Percentiles rank a stretch among this genome's conserved stretches.
Evolutionary conservation across 1,140 invertebrate species (phyloP).

Genomic region (Marisa cornuarietis): DNA sequence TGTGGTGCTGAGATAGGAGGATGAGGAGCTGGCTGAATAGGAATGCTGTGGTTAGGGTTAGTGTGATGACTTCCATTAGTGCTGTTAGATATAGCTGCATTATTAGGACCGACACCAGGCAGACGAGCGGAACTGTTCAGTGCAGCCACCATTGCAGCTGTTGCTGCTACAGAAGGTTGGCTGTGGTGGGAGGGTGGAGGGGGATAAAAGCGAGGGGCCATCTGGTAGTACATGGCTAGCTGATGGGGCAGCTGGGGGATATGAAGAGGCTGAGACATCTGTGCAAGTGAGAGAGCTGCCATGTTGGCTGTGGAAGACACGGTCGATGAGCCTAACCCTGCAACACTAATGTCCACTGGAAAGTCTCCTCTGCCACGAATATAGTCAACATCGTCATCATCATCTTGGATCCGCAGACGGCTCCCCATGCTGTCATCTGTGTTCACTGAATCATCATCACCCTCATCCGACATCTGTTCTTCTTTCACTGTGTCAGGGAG

Average conservation of each 20-base stretch:
- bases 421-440: slow-evolving; percentile 29
- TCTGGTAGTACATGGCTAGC: slow-evolving; percentile 59
- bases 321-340: slow-evolving; percentile 20
- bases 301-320: slow-evolving; percentile 39
- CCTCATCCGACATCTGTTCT: slow-evolving; percentile 24
- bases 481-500: slow-evolving; percentile 18
- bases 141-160: slow-evolving; percentile 25
- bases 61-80: slow-evolving; percentile 39
- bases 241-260: slow-evolving; percentile 54
- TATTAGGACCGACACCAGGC: too few relatives aligned
- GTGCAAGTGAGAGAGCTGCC: slow-evolving; percentile 40
- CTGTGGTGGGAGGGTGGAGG: slow-evolving; percentile 13
- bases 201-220: slow-evolving; percentile 56
- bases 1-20: slow-evolving; percentile 31
- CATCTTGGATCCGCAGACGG: not conserved
- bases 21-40: slow-evolving; percentile 28
- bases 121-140: slow-evolving; percentile 7
- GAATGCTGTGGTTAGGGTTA: slow-evolving; percentile 31
- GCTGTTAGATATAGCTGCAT: slow-evolving; percentile 17
- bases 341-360: slow-evolving; percentile 16
- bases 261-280: slow-evolving; percentile 50
- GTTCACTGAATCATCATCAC: slow-evolving; percentile 28
- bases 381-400: slow-evolving; percentile 22
- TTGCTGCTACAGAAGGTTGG: slow-evolving; percentile 24
- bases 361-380: not conserved